Conservation (phyloP, 2,888 invertebrate genomes). For the Hartigia nigra region DNA sequence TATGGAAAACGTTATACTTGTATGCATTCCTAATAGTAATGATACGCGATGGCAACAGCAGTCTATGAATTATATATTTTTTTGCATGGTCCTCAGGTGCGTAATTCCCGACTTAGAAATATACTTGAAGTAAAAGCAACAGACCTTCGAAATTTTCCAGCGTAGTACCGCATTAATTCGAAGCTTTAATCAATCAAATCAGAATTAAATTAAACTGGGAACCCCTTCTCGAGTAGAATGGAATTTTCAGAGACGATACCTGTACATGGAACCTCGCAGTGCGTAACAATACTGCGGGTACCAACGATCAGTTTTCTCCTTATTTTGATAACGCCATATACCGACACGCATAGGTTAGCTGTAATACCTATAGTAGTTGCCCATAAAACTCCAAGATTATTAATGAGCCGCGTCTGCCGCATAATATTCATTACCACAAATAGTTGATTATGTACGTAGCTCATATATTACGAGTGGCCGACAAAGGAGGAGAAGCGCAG, state of each 20-base stretch:
- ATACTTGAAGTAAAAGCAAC: background rate
- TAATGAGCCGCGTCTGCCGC: constrained; percentile 60
- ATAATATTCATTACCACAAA: constrained; percentile 65
- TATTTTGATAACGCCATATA: background rate
- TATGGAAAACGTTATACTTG: no score
- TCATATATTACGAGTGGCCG: constrained; percentile 60
- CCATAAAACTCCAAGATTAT: constrained; percentile 46
- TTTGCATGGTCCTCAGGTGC: background rate
- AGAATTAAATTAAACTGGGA: background rate
- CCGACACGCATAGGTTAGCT: background rate
- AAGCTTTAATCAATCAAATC: background rate
- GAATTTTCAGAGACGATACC: background rate
- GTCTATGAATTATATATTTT: background rate
- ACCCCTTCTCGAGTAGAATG: background rate
- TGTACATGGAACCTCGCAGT: background rate
- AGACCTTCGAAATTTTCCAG: background rate
- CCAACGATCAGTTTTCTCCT: background rate
- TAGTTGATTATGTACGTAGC: constrained; percentile 63
- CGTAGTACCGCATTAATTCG: background rate
- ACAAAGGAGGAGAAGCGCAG: constrained; percentile 61
- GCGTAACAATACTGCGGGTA: background rate
- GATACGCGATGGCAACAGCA: background rate
- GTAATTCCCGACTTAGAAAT: background rate
- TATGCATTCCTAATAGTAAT: background rate
- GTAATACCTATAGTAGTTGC: background rate